These are phyloP conservation scores for Porites lobata DNA, from an alignment of 92 coral and sea anemone species.

Conservation along the genomic window DNA sequence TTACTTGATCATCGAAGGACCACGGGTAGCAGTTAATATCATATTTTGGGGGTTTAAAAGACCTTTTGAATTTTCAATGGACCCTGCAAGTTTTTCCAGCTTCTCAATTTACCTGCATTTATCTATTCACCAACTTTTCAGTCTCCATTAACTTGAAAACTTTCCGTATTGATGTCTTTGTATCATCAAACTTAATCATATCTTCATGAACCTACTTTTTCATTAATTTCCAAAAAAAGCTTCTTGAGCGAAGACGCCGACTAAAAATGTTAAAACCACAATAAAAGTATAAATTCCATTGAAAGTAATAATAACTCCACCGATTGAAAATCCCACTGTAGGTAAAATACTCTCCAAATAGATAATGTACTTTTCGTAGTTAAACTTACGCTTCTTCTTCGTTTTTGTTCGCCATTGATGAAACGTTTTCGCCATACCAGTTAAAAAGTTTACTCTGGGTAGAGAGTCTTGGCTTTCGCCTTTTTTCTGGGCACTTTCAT, in stretches of 20 bases:
- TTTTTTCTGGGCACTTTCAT: slow-evolving; percentile 6
- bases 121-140: no score
- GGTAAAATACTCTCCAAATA: slow-evolving; percentile 91
- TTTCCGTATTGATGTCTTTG: no score
- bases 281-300: slow-evolving; percentile 51
- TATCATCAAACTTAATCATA: not conserved
- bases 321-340: slow-evolving; percentile 92
- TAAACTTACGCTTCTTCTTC: slow-evolving; percentile 86
- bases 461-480: slow-evolving; percentile 26
- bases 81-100: not conserved
- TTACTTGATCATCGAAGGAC: no score
- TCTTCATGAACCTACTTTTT: not conserved
- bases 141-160: no score
- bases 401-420: slow-evolving; percentile 93
- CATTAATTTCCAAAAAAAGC: slow-evolving; percentile 88
- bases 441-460: slow-evolving; percentile 61
- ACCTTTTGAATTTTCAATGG: no score
- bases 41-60: no score
- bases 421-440: slow-evolving; percentile 93
- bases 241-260: slow-evolving; percentile 94
- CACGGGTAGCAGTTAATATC: no score
- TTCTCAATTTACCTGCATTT: not conserved
- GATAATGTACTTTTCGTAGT: slow-evolving; percentile 91
- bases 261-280: slow-evolving; percentile 81
- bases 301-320: slow-evolving; percentile 94